These are phyloP conservation scores for Anhinga anhinga DNA, from an alignment of 2,113 vertebrate genomes.

Conservation along the genomic window DNA sequence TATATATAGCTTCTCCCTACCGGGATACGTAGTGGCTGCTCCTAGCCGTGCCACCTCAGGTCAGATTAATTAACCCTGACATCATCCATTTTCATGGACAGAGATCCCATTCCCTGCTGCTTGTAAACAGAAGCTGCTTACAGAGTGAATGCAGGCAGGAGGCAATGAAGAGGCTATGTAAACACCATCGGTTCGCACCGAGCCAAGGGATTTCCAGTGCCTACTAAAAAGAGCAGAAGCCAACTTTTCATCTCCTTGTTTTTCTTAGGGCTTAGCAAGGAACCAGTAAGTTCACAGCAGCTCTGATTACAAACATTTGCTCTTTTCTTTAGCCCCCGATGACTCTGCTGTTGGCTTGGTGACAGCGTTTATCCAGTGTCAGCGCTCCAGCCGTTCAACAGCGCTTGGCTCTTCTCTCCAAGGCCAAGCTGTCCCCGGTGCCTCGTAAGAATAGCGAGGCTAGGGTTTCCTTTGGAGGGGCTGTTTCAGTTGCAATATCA, in stretches of 20 bases:
- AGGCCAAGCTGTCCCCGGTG: background rate
- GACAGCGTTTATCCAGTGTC: constrained; percentile 12
- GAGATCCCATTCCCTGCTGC: constrained; percentile 45
- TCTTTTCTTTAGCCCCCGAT: constrained; percentile 22
- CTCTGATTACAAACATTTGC: constrained; percentile 62
- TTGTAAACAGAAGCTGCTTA: constrained; percentile 24
- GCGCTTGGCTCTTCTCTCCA: background rate
- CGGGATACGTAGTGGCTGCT: background rate
- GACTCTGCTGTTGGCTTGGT: constrained; percentile 44
- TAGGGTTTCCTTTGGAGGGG: background rate
- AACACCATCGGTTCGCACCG: background rate
- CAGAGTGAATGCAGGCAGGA: background rate
- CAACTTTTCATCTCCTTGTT: constrained; percentile 59
- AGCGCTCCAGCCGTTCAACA: background rate
- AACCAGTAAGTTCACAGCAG: constrained; percentile 43
- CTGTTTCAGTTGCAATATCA: background rate
- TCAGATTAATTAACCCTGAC: constrained; percentile 58
- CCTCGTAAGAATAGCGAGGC: rapidly evolving
- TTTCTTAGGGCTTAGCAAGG: constrained; percentile 61
- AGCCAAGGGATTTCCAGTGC: constrained; percentile 47
- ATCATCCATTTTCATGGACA: constrained; percentile 34
- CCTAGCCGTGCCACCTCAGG: constrained; percentile 7
- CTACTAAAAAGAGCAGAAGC: constrained; percentile 37
- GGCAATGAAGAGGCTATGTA: background rate
- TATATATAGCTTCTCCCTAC: background rate